Evolutionary conservation across 2,888 invertebrate species (phyloP), one percentile per base, ranked within the genome.

Genomic region (Lypha dubia): DNA sequence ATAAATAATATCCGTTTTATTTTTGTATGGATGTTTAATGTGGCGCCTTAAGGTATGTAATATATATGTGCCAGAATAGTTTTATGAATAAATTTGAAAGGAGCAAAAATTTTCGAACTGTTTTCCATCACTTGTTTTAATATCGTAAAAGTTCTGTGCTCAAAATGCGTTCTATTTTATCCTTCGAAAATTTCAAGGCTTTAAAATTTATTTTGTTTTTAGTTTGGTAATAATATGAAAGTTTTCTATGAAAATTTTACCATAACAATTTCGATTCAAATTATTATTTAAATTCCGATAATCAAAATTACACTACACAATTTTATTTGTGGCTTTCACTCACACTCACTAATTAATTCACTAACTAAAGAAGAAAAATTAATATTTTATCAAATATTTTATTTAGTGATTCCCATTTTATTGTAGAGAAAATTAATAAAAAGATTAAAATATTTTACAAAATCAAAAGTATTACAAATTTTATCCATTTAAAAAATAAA

Each of bases 221-320:
- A 15, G 41, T 41, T 22, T 28, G 8, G 17, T 32, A 32, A 60
- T 38, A 15, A 41, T 22, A 22, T 15, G 1, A 20, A 62, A 58
- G 67, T 74, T 79, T 79, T 74, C 74, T 74, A 74, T 80, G 74
- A 80, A 74, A 80, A 80, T 67, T 70, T 38, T 51, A 74, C 13
- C 22, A 60, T 38, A 60, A n/a, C n/a, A n/a, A 67, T 51, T 49
- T 53, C n/a, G 22, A 49, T 20, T 32, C 49, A 13, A 15, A 46
- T 32, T 63, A 32, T 62, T 49, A 51, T 62, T 74, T 63, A 24
- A 63, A 62, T 74, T 74, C 51, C 15, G 38, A 62, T 67, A 76
- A 67, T 67, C 76, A 76, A 67, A 76, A 76, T n/a, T 56, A 67
- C 17, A 22, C 15, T 38, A 63, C 41, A 46, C 24, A 22, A 3